Base-by-base conservation (phyloP, 1,140 invertebrate genomes). In the Cecropterus lyciades region DNA sequence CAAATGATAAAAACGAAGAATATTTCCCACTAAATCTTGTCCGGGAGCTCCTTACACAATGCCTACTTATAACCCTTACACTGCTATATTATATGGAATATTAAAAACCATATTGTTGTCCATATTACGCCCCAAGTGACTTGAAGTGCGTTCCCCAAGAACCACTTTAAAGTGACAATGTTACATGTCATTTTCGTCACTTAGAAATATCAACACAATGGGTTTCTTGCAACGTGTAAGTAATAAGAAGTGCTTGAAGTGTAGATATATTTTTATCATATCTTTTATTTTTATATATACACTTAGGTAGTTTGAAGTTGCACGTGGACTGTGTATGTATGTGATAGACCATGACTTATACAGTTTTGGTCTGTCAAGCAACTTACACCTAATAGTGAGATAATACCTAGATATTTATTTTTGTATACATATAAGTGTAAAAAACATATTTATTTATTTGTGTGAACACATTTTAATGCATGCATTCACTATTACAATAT, bases 101-200 rank as follows among this genome's bases (percentile, higher is more conserved):
- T 62, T 51, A 51, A 62, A 51, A 51, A 62, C 48, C 15, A 51
- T 27, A 62, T 62, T 62, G 59, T 62, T 37, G 57, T 10, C 13
- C 15, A 16, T n/a, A 40, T 60, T 49, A 42, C n/a, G 37, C 59
- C 57, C 59, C 46, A 24, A 51, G 37, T 10, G 7, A 20, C 37
- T 15, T 62, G 45, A 62, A 62, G 46, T 51, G 46, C 46, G 59
- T 20, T 51, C 30, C 14, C 3, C 15, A 51, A 20, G 16, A 51
- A 77, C 81, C 81, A 89, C 86, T 87, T 82, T 13, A 73, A 48
- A 52, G 42, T 71, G 56, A 81, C 77, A 88, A 83, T 83, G 56
- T 69, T 48, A 79, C 69, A 53, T 77, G 82, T 83, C 84, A 84
- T 83, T 84, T 82, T 80, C 70, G 57, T 75, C 72, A 72, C 52